Conservation (phyloP, 2,113 vertebrate genomes). For the Heliornis fulica region DNA sequence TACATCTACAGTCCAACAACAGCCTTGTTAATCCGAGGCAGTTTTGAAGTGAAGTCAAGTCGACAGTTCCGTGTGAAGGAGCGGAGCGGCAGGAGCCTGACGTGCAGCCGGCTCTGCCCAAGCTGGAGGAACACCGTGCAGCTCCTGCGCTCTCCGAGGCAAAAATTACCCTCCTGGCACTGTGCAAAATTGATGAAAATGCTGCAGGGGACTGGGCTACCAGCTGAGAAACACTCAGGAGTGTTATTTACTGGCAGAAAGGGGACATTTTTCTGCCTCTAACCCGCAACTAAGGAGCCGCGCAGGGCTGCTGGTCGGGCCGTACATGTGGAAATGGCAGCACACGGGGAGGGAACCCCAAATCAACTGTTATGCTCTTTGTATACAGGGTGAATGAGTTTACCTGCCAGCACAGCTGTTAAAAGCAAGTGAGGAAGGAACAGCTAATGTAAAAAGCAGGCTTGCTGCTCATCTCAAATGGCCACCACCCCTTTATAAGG, state of each 20-base stretch:
- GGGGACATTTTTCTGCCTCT: neutral
- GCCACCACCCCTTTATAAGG: neutral
- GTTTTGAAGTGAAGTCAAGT: neutral
- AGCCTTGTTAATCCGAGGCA: neutral
- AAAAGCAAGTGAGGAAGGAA: neutral
- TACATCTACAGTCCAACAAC: neutral
- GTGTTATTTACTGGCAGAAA: neutral
- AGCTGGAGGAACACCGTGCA: neutral
- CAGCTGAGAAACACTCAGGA: neutral
- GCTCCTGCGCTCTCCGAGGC: neutral
- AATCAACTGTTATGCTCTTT: neutral
- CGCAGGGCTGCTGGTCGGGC: neutral
- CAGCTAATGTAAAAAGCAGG: fast-evolving
- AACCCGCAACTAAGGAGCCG: neutral
- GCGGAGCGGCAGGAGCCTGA: neutral
- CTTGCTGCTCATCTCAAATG: neutral
- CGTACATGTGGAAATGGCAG: neutral
- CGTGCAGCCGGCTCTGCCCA: neutral
- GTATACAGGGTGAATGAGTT: neutral
- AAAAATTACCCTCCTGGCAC: neutral
- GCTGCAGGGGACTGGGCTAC: neutral
- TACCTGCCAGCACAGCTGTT: neutral
- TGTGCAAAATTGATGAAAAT: neutral
- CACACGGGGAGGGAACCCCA: neutral
- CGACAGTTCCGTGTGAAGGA: neutral